Evolutionary conservation across 1,140 invertebrate species (phyloP), one percentile per base, ranked within the genome.

Genomic region (Sycophaga agraensis): DNA sequence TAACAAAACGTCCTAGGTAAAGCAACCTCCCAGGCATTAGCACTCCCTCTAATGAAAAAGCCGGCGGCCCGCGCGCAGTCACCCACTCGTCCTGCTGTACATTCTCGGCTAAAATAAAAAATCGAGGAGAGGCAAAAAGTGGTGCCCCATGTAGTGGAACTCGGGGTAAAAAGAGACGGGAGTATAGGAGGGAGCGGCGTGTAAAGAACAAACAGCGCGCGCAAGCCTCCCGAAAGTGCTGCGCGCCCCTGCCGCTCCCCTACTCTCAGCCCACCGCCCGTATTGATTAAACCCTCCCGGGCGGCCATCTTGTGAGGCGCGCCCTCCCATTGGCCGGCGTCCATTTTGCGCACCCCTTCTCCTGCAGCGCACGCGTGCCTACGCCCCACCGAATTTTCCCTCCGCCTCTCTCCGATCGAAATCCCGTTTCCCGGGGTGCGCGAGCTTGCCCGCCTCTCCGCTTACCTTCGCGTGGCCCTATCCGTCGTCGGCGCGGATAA

Each of bases 241-340:
- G n/a, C n/a, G n/a, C n/a, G n/a, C n/a, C n/a, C n/a, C n/a, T n/a
- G n/a, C n/a, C n/a, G n/a, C n/a, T n/a, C n/a, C n/a, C n/a, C n/a
- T n/a, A n/a, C n/a, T n/a, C n/a, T n/a, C n/a, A n/a, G 60, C 37
- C 62, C 34, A 16, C 45, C 46, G n/a, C 45, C 67, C 70, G 70
- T 81, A 81, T 81, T 81, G 79, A 80, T 81, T 78, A 81, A 80
- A 79, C 78, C 75, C 71, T 73, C 72, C 51, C 66, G 11, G 34
- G 69, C 73, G 70, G 78, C 79, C 79, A 81, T 81, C 73, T 80
- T 81, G 70, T 58, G 58, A 56, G 57, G 55, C 54, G 45, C 62
- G 65, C 68, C 67, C 64, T 77, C 70, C 65, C 68, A 80, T 81
- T 81, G 78, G 78, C 46, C 59, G 73, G 46, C 77, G 68, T 72